Evolutionary conservation across 1,140 invertebrate species (phyloP).

Genomic region (Platorchestia sp.): DNA sequence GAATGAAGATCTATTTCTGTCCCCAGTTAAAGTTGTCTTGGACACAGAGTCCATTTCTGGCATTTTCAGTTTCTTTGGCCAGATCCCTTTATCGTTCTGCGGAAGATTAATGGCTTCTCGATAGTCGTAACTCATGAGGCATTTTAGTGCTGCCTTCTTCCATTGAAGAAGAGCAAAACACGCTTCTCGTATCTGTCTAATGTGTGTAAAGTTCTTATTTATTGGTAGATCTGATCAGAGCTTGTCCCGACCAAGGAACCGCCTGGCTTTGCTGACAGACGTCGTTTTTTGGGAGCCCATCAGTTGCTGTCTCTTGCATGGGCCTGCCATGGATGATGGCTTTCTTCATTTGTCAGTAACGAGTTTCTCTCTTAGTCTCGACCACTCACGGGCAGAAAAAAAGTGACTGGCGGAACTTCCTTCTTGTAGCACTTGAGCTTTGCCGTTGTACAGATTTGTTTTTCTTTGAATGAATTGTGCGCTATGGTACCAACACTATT

Average conservation of each 20-base stretch:
- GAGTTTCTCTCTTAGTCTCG: background rate
- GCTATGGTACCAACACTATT: background rate
- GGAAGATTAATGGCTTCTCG: constrained; percentile 48
- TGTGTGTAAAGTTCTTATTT: constrained; percentile 47
- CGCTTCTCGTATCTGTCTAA: constrained; percentile 54
- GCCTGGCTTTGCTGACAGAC: constrained; percentile 17
- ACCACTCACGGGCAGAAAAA: background rate
- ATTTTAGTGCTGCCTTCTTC: constrained; percentile 43
- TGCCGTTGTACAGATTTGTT: too few relatives aligned
- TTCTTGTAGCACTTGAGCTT: background rate
- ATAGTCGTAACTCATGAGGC: constrained; percentile 50
- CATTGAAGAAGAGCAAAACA: constrained; percentile 54
- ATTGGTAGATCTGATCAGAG: constrained; percentile 27
- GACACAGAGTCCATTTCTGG: background rate
- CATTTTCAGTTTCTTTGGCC: background rate
- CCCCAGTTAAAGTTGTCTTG: background rate
- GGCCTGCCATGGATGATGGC: constrained; percentile 10
- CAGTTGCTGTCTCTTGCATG: constrained; percentile 23
- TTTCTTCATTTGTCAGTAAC: background rate
- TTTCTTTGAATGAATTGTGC: too few relatives aligned
- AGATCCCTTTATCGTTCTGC: constrained; percentile 9
- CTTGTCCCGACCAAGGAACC: background rate
- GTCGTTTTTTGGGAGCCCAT: constrained; percentile 45
- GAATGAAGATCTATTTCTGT: background rate
- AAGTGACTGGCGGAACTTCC: background rate